Base-by-base conservation (phyloP, 2,797 vertebrate species). In the Pangasius djambal region DNA sequence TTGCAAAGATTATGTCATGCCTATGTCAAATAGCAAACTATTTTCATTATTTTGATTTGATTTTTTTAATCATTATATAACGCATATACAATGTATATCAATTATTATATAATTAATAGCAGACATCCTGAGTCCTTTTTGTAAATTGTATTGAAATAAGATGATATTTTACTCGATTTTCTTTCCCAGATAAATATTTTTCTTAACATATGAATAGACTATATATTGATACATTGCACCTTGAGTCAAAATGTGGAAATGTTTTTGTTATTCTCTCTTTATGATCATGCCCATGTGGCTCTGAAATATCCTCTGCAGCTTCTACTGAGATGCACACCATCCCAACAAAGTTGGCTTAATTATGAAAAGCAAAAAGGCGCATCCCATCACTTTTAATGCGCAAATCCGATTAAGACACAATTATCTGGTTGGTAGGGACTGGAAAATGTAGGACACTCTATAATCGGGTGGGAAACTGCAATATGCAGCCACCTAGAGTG, bases 341-440 rank as follows among this genome's bases (percentile, higher is more conserved):
- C 57, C 86, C 40, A 74, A 83, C 87, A 92, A 91, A 90, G 87
- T 83, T 67, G 83, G 90, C 85, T 86, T 92, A 85, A 90, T 91
- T 83, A 87, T 57, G 77, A 78, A 89, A 93, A 92, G 37, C 63
- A 83, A 86, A 91, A 82, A 83, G 55, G 91, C 57, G 89, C 77
- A 61, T 91, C 44, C 86, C 87, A 72, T 92, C 67, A 86, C 52
- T 74, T 67, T 69, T 90, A 92, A 93, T 91, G 85, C 88, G 90
- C 61, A 88, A 90, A 89, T 89, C 90, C 89, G 88, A 94, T 93
- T 93, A 92, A 63, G 15, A 1, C 83, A 85, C 89, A 91, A 90
- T 86, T 90, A 65, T 85, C 86, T 87, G 90, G 83, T 91, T 91
- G 89, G 86, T 67, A 91, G 44, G 34, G 83, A 93, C 88, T 59